Base-by-base conservation (phyloP, 1,140 invertebrate species). In the Halesus radiatus region DNA sequence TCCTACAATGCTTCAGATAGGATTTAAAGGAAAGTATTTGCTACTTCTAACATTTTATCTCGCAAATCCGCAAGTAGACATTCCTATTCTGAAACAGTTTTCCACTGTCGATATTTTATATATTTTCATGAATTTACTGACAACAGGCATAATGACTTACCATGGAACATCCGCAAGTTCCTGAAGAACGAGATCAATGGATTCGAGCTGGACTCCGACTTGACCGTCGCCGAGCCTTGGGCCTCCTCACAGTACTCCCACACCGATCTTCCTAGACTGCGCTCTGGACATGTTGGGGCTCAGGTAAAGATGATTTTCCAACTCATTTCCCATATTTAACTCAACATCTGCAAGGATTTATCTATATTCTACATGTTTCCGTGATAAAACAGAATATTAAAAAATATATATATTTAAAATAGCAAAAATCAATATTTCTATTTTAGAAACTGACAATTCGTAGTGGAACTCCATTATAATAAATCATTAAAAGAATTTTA, bases 101-200 rank as follows among this genome's bases (percentile, higher is more conserved):
- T 54, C 53, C 3, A 20, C 7, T 16, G 53, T 3, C 3, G 18
- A 54, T 4, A 20, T 6, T 54, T n/a, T 7, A 56, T 4, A 5
- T 56, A 56, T 2, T n/a, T 3, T n/a, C 1, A n/a, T 5, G 16
- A 18, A 10, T 56, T 0, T 22, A 56, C 29, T 26, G 20, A 29
- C 20, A 3, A 3, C 37, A 70, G 95, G 80, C 95, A 96, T 90
- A 96, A 96, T 87, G 95, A 96, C 85, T 87, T 96, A 78, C 93
- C 95, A 1, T 95, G 93, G 92, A 94, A 95, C 87, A 94, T 95
- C 84, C 89, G 94, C 80, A 93, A 93, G 85, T 93, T 94, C 84
- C 90, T 94, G 75, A 92, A 95, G 86, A 96, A 96, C 87, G 92
- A 95, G 85, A 89, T 96, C 74, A 91, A 92, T 80, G 91, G 92